Conservation (phyloP, 2,888 invertebrate genomes). For the Lasioglossum vierecki region DNA sequence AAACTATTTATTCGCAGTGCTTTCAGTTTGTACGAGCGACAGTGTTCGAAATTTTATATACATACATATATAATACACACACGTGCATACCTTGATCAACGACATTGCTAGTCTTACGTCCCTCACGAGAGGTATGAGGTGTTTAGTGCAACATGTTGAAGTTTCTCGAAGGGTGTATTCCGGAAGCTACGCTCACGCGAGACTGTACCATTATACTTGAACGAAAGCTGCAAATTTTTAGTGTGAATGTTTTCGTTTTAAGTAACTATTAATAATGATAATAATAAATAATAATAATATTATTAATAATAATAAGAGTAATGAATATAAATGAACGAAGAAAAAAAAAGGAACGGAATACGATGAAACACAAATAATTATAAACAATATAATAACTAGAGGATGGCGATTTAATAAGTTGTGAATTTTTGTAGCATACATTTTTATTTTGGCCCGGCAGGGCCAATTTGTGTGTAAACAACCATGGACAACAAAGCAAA, state of each 20-base stretch:
- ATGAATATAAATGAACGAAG: constrained; percentile 65
- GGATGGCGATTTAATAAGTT: constrained; percentile 76
- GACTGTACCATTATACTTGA: constrained; percentile 60
- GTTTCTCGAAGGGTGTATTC: constrained; percentile 48
- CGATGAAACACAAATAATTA: constrained; percentile 71
- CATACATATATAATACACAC: neutral
- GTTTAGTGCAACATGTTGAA: constrained; percentile 36
- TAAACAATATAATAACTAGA: constrained; percentile 75
- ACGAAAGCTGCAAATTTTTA: constrained; percentile 71
- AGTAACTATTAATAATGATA: constrained; percentile 70
- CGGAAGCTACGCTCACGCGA: constrained; percentile 60
- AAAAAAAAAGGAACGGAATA: constrained; percentile 45
- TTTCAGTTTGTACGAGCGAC: constrained; percentile 11
- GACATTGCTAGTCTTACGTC: neutral
- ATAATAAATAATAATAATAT: constrained; percentile 59
- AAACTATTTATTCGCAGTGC: constrained; percentile 1
- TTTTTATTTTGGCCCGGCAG: constrained; percentile 74
- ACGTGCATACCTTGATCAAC: neutral
- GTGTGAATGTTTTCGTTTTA: constrained; percentile 75
- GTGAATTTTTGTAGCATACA: constrained; percentile 79
- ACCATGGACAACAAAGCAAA: constrained; percentile 73
- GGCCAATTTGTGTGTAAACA: constrained; percentile 75
- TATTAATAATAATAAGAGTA: constrained; percentile 59
- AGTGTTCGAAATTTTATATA: constrained; percentile 23
- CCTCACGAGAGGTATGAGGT: neutral